Base-by-base conservation (phyloP, 2,797 vertebrate species). In the Muscicapa striata region DNA sequence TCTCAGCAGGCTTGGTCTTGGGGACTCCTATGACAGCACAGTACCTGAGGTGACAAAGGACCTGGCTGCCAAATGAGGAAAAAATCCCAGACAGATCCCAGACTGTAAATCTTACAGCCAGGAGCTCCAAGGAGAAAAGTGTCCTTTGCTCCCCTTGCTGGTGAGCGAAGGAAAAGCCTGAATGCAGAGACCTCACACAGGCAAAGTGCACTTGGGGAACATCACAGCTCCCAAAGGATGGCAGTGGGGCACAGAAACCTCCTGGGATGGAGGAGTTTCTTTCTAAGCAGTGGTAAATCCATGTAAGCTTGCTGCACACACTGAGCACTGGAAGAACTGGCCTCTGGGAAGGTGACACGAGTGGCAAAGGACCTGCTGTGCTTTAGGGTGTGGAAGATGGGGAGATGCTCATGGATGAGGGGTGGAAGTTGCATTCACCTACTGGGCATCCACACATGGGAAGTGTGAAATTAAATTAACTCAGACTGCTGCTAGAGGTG, bases 291-390 rank as follows among this genome's bases (percentile, higher is more conserved):
- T 5, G 20, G 23, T 4, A 7, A 73, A 4, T 8, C 38, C 16
- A 3, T 36, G 40, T 9, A 70, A 91, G 5, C 21, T 87, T 90
- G 69, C 46, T 49, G 6, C 10, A 13, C 10, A 6, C 23, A 16
- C 29, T 62, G 17, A 84, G 36, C 48, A 34, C 23, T 0, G 8
- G 23, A 24, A 55, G 19, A 62, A 11, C 7, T 36, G 70, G 54
- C 21, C 41, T 29, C 27, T 55, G 30, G n/a, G 48, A 55, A 62
- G 9, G 17, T 14, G 34, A 26, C 38, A 21, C 0, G 0, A 41
- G n/a, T 15, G 10, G 8, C 14, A 67, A 77, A 84, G 52, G n/a
- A 20, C 41, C 62, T 83, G 38, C 16, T 75, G 48, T 11, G 13
- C 49, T 70, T 7, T 18, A 20, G 7, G 0, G 0, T 55, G 59